A percentile compares a stretch with the other conserved stretches of the same genome.
Conservation (phyloP, 2,797 vertebrate genomes). For the Epinephelus malabaricus region DNA sequence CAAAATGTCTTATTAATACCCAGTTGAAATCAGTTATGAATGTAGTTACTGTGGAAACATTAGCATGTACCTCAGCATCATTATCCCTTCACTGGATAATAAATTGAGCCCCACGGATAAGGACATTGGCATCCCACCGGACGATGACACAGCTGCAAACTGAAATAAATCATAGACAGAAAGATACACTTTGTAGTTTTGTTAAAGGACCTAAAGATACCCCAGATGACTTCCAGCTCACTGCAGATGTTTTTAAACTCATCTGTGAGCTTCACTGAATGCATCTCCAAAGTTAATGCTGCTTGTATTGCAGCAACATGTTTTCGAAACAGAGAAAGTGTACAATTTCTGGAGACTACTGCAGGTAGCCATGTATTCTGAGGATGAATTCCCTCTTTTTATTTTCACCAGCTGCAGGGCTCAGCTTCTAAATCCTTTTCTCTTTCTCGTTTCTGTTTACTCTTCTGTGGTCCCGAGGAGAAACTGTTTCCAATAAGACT, state of each 20-base stretch:
- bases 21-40: conserved; percentile 8
- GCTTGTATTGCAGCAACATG: conserved; percentile 9
- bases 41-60: conserved; percentile 12
- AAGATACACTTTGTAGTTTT: conserved; percentile 3
- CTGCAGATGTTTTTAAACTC: background rate
- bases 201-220: conserved; percentile 1
- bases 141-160: conserved; percentile 17
- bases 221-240: conserved; percentile 1
- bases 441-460: conserved; percentile 5
- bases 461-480: conserved; percentile 26
- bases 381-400: background rate
- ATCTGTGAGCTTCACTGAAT: background rate
- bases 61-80: conserved; percentile 18
- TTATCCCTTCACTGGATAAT: conserved; percentile 30
- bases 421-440: conserved; percentile 7
- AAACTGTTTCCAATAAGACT: conserved; percentile 44
- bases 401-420: conserved; percentile 28
- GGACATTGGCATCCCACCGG: background rate
- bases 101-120: conserved; percentile 12
- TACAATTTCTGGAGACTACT: conserved; percentile 16
- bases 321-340: background rate
- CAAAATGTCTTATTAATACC: conserved; percentile 21
- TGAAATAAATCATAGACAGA: conserved; percentile 1
- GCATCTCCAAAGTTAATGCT: conserved; percentile 6
- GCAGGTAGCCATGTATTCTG: background rate